phyloP scores from a whole-genome alignment of 2,797 vertebrate genomes.

The Mus caroli region DNA sequence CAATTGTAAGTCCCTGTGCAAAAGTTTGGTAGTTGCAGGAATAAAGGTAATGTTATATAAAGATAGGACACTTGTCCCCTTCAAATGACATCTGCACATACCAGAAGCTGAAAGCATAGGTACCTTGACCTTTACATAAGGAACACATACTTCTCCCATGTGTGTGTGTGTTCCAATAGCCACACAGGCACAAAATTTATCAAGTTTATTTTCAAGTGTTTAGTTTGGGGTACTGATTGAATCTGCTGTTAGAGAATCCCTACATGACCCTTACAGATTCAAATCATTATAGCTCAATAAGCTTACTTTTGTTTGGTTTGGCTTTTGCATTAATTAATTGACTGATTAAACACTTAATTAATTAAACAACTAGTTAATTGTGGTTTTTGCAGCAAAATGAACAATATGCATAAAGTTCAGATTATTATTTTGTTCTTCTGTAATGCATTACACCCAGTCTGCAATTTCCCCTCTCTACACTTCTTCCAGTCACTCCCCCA shows the following conservation, averaged over 20 bases:
- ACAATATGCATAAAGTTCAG: not conserved
- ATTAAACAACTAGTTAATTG: not conserved
- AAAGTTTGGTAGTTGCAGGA: not conserved
- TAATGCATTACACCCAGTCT: not conserved
- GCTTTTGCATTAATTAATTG: conserved; percentile 24
- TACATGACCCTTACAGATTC: not conserved
- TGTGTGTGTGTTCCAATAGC: not conserved
- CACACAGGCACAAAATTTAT: not conserved
- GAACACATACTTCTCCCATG: not conserved
- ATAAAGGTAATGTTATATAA: not conserved
- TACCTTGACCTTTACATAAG: not conserved
- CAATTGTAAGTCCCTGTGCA: not conserved
- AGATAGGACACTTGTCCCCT: not conserved
- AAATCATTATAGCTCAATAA: not conserved
- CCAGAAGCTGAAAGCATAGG: not conserved
- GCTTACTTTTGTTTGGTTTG: conserved; percentile 8
- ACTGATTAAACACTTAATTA: not conserved
- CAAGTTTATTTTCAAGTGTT: conserved; percentile 55
- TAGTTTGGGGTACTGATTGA: conserved; percentile 15
- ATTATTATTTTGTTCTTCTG: not conserved
- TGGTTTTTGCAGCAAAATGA: not conserved
- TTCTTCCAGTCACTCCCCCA: not conserved
- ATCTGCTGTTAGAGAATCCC: not conserved
- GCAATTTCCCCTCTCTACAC: not conserved
- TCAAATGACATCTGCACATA: not conserved